Conservation (phyloP, 2,888 invertebrate genomes). For the Buathra laborator region DNA sequence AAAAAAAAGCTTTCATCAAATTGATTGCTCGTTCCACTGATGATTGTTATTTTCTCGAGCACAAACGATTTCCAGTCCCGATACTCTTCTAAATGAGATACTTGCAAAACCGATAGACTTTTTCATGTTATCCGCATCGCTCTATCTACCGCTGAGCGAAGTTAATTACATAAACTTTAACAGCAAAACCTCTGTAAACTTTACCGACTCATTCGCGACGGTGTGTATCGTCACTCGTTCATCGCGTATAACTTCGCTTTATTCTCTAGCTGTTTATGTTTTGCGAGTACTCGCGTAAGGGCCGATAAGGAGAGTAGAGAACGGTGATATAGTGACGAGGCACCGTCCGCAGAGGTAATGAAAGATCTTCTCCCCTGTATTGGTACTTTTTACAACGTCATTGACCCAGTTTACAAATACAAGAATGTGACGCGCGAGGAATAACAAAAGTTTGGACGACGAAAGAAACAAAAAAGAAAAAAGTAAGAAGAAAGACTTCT, state of each 20-base stretch:
- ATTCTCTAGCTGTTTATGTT: conserved; percentile 32
- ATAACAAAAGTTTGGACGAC: background rate
- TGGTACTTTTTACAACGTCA: conserved; percentile 37
- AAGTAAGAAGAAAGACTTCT: background rate
- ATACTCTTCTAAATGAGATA: background rate
- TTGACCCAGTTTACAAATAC: conserved; percentile 10
- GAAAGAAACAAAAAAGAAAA: background rate
- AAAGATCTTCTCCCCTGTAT: conserved; percentile 21
- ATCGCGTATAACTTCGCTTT: conserved; percentile 21
- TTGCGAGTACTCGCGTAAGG: conserved; percentile 9
- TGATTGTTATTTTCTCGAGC: background rate
- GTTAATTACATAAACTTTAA: conserved; percentile 28
- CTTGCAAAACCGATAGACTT: background rate
- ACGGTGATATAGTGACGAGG: conserved; percentile 1
- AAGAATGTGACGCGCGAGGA: background rate
- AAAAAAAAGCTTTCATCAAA: background rate
- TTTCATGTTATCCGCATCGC: background rate
- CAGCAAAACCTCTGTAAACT: conserved; percentile 2
- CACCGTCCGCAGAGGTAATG: conserved; percentile 22
- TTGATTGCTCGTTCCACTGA: background rate
- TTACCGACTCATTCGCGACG: background rate
- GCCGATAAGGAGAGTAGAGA: conserved; percentile 36
- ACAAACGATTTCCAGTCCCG: background rate
- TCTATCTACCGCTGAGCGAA: background rate
- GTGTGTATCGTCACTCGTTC: background rate